These are phyloP conservation scores for Troglohyphantes excavatus DNA, from an alignment of 2,888 invertebrate species.

Conservation along the genomic window DNA sequence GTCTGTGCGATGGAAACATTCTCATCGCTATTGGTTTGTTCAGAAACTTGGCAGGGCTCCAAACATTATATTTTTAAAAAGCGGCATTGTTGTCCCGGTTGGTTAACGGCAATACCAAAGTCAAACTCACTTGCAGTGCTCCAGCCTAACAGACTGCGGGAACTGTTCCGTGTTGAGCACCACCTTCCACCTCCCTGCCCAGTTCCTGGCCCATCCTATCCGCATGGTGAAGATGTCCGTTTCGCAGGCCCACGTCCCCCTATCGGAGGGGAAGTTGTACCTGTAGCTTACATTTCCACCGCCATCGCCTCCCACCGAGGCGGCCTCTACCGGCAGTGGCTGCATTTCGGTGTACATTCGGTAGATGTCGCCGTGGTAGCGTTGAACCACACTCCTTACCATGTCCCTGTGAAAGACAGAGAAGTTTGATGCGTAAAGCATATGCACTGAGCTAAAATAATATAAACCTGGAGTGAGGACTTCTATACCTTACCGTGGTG, in stretches of 20 bases:
- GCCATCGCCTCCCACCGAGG: slow-evolving; percentile 7
- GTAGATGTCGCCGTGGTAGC: slow-evolving; percentile 60
- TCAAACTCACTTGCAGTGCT: slow-evolving; percentile 73
- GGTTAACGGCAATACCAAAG: not conserved
- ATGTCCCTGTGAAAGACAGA: slow-evolving; percentile 65
- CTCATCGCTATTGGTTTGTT: not conserved
- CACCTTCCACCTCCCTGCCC: slow-evolving; percentile 74
- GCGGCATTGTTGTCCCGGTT: no score
- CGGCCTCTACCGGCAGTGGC: slow-evolving; percentile 39
- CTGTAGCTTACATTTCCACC: slow-evolving; percentile 58
- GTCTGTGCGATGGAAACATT: not conserved
- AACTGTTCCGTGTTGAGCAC: slow-evolving; percentile 76
- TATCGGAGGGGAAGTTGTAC: slow-evolving; percentile 66
- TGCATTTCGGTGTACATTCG: slow-evolving; percentile 74
- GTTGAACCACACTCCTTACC: slow-evolving; percentile 59
- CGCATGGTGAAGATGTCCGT: slow-evolving; percentile 74
- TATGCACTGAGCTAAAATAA: no score
- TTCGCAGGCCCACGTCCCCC: slow-evolving; percentile 75
- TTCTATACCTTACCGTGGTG: no score
- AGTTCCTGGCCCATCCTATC: slow-evolving; percentile 74
- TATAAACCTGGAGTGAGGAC: no score
- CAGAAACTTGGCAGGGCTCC: no score
- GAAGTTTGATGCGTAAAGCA: no score
- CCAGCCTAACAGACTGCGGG: slow-evolving; percentile 68
- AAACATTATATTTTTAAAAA: no score